These are phyloP conservation scores for Suillia variegata DNA, from an alignment of 2,888 invertebrate species.

Conservation along the genomic window DNA sequence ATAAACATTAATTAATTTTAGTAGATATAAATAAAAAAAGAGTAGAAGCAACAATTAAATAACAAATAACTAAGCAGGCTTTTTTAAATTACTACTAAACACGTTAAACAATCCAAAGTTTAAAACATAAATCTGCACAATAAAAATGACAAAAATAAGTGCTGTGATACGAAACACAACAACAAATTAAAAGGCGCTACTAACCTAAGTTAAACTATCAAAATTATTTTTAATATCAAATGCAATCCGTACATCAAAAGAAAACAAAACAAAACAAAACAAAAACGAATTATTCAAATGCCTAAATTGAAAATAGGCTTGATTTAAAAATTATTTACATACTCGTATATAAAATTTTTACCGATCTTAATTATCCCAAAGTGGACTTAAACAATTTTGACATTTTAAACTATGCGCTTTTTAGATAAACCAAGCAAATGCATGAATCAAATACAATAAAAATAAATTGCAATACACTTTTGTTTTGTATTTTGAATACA, in stretches of 20 bases:
- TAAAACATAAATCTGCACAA: constrained; percentile 10
- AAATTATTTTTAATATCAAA: background rate
- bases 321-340: background rate
- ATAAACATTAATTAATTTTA: background rate
- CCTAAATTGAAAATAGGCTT: constrained; percentile 13
- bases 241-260: background rate
- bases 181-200: background rate
- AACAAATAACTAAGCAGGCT: constrained; percentile 10
- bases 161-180: background rate
- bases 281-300: constrained; percentile 4
- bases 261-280: background rate
- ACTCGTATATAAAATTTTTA: too few species aligned
- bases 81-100: background rate
- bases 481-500: too few species aligned
- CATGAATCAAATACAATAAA: too few species aligned
- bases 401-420: too few species aligned
- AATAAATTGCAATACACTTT: too few species aligned
- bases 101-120: constrained; percentile 23
- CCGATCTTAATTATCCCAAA: too few species aligned
- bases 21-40: constrained; percentile 6
- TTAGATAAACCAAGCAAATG: too few species aligned
- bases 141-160: constrained; percentile 9
- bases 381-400: too few species aligned
- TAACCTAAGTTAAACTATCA: background rate
- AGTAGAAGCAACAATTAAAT: constrained; percentile 23